Evolutionary conservation across 2,888 invertebrate species (phyloP), one percentile per base, ranked within the genome.

Genomic region (Melikaiella ostensackeni): DNA sequence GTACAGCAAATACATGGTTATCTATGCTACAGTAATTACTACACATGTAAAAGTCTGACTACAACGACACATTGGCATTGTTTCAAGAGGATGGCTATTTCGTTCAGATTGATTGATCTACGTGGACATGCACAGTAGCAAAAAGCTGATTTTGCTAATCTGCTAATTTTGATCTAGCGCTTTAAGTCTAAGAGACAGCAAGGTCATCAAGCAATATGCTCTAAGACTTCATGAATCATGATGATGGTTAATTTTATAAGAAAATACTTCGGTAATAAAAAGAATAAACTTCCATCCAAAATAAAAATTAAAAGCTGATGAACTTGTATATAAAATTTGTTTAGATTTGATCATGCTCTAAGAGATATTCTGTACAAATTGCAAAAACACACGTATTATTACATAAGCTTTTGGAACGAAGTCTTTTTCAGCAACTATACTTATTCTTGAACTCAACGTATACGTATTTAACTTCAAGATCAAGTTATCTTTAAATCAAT

Each of bases 11-110:
- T 16, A 73, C 55, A 30, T n/a, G 38, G 78, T 80, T 84, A 83
- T 81, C 80, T 82, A 82, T 89, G 86, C 88, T 85, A 85, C 83
- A 85, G 83, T 88, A 88, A 89, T 89, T 87, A 83, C 82, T 86
- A 88, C 87, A 88, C 84, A 86, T 88, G 88, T 88, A 80, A 55
- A 8, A 80, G 81, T 75, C 74, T 79, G 77, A 81, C 82, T 82
- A 80, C 77, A 84, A 80, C 81, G 81, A 80, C 76, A 74, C 75
- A 85, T 86, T 86, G 86, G 87, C 87, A 89, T 89, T 89, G 87
- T 89, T 87, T 86, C 87, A 86, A 83, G n/a, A 55, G 9, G 55
- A 55, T 11, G 55, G 21, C 55, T 21, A 55, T 55, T 55, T 55
- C 55, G 11, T 21, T 21, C 55, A 55, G 55, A 55, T 55, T 55